Conservation (phyloP, 2,888 invertebrate species). For the Dromius quadrimaculatus region DNA sequence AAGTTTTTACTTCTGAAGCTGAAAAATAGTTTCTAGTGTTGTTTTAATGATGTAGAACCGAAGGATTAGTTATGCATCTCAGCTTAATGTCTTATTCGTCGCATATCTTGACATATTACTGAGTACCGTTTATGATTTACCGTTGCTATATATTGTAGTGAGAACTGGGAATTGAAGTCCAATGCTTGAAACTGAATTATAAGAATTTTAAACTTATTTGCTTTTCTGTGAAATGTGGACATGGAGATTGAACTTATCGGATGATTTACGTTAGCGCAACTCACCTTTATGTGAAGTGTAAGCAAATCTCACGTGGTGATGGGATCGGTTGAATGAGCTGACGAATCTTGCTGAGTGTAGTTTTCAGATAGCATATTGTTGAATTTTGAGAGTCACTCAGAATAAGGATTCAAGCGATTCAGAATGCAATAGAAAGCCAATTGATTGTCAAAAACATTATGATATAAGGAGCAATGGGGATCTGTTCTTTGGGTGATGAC, state of each 20-base stretch:
- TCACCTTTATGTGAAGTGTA: no score
- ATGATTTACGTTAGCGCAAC: background rate
- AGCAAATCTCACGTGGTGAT: no score
- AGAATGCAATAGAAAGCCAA: no score
- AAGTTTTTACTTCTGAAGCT: background rate
- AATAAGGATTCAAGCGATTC: no score
- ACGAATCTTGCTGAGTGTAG: no score
- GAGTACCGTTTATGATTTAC: conserved; percentile 35
- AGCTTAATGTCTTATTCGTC: conserved; percentile 33
- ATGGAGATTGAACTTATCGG: conserved; percentile 6
- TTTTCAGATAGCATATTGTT: no score
- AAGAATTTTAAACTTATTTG: conserved; percentile 29
- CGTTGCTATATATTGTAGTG: conserved; percentile 26
- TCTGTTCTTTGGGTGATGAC: no score
- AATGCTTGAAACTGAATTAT: background rate
- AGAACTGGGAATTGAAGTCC: conserved; percentile 6
- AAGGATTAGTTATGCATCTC: conserved; percentile 28
- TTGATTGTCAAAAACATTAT: no score
- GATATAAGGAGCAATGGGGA: no score
- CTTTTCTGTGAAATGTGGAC: conserved; percentile 1
- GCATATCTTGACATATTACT: conserved; percentile 33
- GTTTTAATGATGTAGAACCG: conserved; percentile 20
- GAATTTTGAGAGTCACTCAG: no score
- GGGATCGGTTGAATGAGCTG: no score
- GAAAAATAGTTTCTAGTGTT: background rate